Conservation (phyloP, 1,140 invertebrate species). For the Thereuonema tuberculata region DNA sequence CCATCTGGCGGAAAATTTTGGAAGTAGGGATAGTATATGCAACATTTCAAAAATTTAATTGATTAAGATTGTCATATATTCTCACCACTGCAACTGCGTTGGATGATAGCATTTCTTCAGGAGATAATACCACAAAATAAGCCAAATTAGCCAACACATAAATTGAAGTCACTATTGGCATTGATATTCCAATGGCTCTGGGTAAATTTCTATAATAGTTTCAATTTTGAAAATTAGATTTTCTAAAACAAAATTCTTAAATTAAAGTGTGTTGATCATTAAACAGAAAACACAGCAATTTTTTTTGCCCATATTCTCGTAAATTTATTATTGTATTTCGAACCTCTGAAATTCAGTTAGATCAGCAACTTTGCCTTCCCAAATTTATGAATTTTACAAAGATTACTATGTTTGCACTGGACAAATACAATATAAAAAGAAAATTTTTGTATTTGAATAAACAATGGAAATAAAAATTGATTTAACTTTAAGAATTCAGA, state of each 20-base stretch:
- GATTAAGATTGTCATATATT: not conserved
- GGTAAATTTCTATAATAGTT: conserved; percentile 58
- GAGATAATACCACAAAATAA: conserved; percentile 72
- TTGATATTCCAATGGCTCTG: conserved; percentile 74
- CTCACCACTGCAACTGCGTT: conserved; percentile 77
- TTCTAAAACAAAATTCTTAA: conserved; percentile 20
- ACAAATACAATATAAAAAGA: too few relatives aligned
- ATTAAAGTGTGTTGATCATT: conserved; percentile 21
- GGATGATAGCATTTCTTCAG: conserved; percentile 61
- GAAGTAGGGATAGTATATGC: not conserved
- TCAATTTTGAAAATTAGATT: conserved; percentile 23
- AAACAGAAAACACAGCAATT: conserved; percentile 13
- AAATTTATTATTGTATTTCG: too few relatives aligned
- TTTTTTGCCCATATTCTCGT: too few relatives aligned
- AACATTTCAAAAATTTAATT: conserved; percentile 26
- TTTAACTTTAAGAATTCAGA: too few relatives aligned
- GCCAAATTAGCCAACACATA: conserved; percentile 82
- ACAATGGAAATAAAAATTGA: too few relatives aligned
- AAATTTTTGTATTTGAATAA: too few relatives aligned
- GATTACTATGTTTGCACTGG: too few relatives aligned
- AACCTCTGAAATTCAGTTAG: too few relatives aligned
- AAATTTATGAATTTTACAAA: too few relatives aligned
- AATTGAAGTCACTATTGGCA: conserved; percentile 75
- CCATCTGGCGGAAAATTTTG: not conserved
- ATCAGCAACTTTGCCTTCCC: too few relatives aligned